A percentile compares a stretch with the other conserved stretches of the same genome.
These are phyloP conservation scores for Pseudochromis fuscus DNA, from an alignment of 2,797 vertebrate genomes.

Conservation along the genomic window DNA sequence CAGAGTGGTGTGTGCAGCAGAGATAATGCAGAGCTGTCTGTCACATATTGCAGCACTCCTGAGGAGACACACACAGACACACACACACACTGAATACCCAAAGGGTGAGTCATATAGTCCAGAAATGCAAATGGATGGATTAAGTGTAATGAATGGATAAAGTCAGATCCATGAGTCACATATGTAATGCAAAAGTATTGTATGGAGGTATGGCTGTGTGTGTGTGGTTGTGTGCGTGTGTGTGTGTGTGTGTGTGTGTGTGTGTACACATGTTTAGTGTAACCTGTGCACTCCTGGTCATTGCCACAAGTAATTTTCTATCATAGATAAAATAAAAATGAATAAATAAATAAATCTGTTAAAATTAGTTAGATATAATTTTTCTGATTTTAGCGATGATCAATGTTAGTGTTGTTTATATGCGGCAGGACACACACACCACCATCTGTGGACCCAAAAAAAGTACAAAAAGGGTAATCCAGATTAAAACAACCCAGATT, in stretches of 20 bases:
- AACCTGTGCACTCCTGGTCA: too few species aligned
- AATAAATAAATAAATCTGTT: too few species aligned
- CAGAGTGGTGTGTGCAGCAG: constrained; percentile 53
- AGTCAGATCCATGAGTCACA: constrained; percentile 8
- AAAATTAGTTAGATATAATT: too few species aligned
- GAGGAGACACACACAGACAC: not conserved
- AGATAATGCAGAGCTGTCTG: constrained; percentile 59
- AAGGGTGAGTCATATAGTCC: constrained; percentile 31
- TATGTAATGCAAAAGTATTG: constrained; percentile 22
- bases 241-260: not conserved
- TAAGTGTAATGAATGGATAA: constrained; percentile 24
- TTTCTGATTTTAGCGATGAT: too few species aligned
- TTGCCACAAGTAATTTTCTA: too few species aligned
- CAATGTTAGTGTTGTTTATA: too few species aligned
- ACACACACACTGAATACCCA: not conserved
- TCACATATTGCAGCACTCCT: constrained; percentile 34
- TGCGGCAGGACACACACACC: too few species aligned
- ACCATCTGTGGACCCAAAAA: too few species aligned
- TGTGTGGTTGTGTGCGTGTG: not conserved
- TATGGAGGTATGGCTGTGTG: not conserved
- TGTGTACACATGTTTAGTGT: too few species aligned
- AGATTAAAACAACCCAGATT: too few species aligned
- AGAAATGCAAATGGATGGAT: constrained; percentile 35
- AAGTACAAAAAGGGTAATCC: too few species aligned
- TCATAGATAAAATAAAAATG: too few species aligned